A percentile compares a stretch with the other conserved stretches of the same genome.
These are phyloP conservation scores for Gephyroberyx darwinii DNA, from an alignment of 2,797 vertebrate species.

Conservation along the genomic window DNA sequence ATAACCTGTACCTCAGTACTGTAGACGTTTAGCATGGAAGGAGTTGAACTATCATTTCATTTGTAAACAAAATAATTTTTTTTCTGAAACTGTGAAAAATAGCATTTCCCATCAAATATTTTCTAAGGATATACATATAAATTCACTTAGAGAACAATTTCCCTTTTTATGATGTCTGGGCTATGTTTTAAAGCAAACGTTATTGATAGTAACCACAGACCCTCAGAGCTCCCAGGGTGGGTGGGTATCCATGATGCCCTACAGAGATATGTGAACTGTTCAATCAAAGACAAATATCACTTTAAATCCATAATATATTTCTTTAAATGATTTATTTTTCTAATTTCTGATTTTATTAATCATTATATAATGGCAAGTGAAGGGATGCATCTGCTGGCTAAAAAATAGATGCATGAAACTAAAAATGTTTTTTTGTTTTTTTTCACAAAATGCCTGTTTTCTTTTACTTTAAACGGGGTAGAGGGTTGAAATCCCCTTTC, in stretches of 20 bases:
- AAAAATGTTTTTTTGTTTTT: slow-evolving; percentile 53
- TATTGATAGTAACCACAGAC: neutral
- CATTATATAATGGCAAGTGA: too few relatives aligned
- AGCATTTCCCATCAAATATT: neutral
- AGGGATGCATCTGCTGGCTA: slow-evolving; percentile 19
- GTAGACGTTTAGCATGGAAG: too few relatives aligned
- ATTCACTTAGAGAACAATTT: too few relatives aligned
- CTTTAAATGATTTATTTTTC: neutral
- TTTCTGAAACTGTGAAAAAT: slow-evolving; percentile 23
- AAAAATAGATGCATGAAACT: slow-evolving; percentile 44
- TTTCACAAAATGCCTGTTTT: slow-evolving; percentile 54
- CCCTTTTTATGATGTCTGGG: too few relatives aligned
- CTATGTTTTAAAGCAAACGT: too few relatives aligned
- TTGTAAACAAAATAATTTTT: too few relatives aligned
- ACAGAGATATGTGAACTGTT: neutral
- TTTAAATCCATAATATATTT: neutral
- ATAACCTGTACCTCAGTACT: neutral
- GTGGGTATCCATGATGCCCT: neutral
- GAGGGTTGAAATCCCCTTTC: slow-evolving; percentile 66
- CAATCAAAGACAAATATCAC: neutral
- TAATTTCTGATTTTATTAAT: too few relatives aligned
- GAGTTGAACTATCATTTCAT: too few relatives aligned
- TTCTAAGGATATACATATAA: too few relatives aligned
- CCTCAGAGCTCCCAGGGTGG: neutral
- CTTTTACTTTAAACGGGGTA: slow-evolving; percentile 59